These are phyloP conservation scores for Vannuccia rotundouncinata DNA, from an alignment of 2,888 invertebrate genomes.

Conservation along the genomic window DNA sequence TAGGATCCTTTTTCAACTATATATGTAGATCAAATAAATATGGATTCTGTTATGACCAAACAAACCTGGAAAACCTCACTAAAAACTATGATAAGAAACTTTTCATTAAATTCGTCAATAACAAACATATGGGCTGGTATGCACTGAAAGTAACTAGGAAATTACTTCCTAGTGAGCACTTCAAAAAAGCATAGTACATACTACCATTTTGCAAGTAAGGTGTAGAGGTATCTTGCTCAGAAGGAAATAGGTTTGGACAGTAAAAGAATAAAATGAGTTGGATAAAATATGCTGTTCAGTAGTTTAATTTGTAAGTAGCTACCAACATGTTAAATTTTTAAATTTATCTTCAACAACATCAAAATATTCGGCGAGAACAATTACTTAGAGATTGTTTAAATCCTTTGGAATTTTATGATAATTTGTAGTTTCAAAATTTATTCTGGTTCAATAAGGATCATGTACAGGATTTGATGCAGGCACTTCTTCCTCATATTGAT, in stretches of 20 bases:
- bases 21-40: too few relatives aligned
- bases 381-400: neutral
- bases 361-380: conserved; percentile 8
- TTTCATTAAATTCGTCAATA: too few relatives aligned
- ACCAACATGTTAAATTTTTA: too few relatives aligned
- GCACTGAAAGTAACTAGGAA: neutral
- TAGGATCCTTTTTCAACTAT: too few relatives aligned
- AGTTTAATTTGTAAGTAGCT: neutral
- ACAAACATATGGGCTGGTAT: too few relatives aligned
- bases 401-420: neutral
- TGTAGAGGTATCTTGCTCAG: neutral
- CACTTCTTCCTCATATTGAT: neutral
- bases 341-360: neutral
- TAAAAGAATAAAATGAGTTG: neutral
- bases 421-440: neutral
- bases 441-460: neutral
- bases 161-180: neutral
- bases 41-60: too few relatives aligned
- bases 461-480: neutral
- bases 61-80: too few relatives aligned
- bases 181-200: neutral
- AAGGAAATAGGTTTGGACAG: neutral
- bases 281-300: neutral
- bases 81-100: too few relatives aligned
- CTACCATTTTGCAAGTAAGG: neutral